phyloP scores from a whole-genome alignment of 2,888 invertebrate species.

The Eueremaeus valkanovi region DNA sequence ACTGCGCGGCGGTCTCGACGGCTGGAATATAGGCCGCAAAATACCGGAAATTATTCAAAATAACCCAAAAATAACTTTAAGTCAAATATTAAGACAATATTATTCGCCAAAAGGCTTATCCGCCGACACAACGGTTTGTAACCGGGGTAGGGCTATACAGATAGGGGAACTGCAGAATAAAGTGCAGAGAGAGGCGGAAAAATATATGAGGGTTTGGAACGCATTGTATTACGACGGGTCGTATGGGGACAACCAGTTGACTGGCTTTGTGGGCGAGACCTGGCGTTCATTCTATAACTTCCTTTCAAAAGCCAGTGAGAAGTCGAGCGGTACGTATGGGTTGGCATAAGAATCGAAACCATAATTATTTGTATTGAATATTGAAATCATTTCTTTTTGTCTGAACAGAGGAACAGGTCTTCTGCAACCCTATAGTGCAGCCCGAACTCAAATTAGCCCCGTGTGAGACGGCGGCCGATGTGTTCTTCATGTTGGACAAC shows the following conservation, averaged over 20 bases:
- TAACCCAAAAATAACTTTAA: conserved; percentile 39
- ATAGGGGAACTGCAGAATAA: conserved; percentile 10
- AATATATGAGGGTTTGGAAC: conserved; percentile 37
- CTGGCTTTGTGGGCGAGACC: conserved; percentile 14
- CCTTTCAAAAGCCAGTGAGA: not conserved
- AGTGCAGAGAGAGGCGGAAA: not conserved
- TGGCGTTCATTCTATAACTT: not conserved
- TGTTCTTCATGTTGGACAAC: conserved; percentile 38
- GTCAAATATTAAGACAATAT: conserved; percentile 46
- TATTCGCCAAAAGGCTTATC: conserved; percentile 42
- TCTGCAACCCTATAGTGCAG: not conserved
- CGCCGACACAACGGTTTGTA: not conserved
- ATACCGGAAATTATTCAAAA: not conserved
- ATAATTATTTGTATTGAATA: too few species aligned
- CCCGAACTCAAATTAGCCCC: conserved; percentile 14
- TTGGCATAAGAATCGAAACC: too few species aligned
- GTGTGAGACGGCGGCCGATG: conserved; percentile 24
- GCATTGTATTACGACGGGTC: not conserved
- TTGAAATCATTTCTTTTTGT: not conserved
- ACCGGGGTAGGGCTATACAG: conserved; percentile 4
- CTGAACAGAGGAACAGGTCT: conserved; percentile 14
- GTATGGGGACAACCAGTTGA: not conserved
- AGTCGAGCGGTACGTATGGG: not conserved
- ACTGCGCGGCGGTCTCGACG: conserved; percentile 42
- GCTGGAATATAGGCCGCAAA: conserved; percentile 38